Conservation (phyloP, 2,113 vertebrate genomes). For the Pimephales promelas region DNA sequence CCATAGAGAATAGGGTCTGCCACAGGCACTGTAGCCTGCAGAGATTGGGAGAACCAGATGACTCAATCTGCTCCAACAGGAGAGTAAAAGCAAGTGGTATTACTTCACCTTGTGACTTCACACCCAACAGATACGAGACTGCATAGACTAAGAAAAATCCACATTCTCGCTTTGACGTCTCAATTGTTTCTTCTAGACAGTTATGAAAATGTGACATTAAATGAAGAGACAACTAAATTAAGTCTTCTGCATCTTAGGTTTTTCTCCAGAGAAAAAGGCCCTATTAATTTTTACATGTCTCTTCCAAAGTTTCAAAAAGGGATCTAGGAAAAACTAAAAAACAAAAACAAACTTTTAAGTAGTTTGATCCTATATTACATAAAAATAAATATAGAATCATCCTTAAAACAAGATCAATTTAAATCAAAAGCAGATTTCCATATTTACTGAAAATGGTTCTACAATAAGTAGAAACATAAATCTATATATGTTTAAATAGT, state of each 20-base stretch:
- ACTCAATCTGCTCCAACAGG: slow-evolving; percentile 28
- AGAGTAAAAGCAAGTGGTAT: background rate
- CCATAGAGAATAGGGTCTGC: slow-evolving; percentile 35
- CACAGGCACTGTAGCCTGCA: slow-evolving; percentile 33
- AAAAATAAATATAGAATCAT: background rate
- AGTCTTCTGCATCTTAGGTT: background rate
- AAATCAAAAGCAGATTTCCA: no score
- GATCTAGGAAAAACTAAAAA: background rate
- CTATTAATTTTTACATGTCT: background rate
- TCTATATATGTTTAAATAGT: no score
- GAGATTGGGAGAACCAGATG: slow-evolving; percentile 24
- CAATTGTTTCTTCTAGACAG: background rate
- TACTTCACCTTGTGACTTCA: slow-evolving; percentile 21
- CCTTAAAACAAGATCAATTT: background rate
- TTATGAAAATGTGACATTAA: no score
- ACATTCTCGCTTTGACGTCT: background rate
- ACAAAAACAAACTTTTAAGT: background rate
- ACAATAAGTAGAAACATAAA: no score
- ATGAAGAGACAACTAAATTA: background rate
- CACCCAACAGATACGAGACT: background rate
- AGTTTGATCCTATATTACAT: background rate
- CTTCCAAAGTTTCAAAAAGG: background rate
- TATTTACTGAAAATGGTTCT: no score
- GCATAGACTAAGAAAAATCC: background rate
- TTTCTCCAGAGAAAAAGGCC: background rate